phyloP scores from a whole-genome alignment of 2,888 invertebrate species.

The Terebella lapidaria region DNA sequence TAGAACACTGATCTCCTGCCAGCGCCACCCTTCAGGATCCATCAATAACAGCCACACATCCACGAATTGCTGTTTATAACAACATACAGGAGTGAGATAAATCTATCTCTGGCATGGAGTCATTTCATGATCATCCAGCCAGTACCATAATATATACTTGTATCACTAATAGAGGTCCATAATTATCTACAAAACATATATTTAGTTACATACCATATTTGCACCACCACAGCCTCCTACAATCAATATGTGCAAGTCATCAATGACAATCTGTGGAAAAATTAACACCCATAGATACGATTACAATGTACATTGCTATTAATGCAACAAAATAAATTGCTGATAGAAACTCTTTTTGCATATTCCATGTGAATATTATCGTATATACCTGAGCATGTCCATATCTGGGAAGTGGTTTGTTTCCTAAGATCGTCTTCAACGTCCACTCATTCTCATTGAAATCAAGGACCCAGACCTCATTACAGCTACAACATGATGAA shows the following conservation, averaged over 20 bases:
- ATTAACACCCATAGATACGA: background rate
- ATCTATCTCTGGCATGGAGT: too few relatives aligned
- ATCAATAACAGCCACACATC: conserved; percentile 88
- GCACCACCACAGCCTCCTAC: conserved; percentile 77
- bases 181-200: too few relatives aligned
- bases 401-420: conserved; percentile 76
- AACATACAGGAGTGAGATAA: background rate
- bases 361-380: background rate
- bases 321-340: too few relatives aligned
- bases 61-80: conserved; percentile 64
- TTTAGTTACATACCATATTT: conserved; percentile 54
- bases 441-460: conserved; percentile 73
- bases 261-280: conserved; percentile 60
- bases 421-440: conserved; percentile 66
- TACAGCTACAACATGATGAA: conserved; percentile 54
- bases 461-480: conserved; percentile 86
- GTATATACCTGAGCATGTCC: conserved; percentile 76
- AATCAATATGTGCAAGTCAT: conserved; percentile 66
- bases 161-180: too few relatives aligned
- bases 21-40: conserved; percentile 61
- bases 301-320: background rate
- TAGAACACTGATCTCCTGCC: conserved; percentile 65
- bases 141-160: too few relatives aligned
- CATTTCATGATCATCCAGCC: too few relatives aligned
- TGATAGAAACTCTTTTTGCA: too few relatives aligned